phyloP scores from a whole-genome alignment of 2,113 vertebrate species.

The Sinocyclocheilus anophthalmus region DNA sequence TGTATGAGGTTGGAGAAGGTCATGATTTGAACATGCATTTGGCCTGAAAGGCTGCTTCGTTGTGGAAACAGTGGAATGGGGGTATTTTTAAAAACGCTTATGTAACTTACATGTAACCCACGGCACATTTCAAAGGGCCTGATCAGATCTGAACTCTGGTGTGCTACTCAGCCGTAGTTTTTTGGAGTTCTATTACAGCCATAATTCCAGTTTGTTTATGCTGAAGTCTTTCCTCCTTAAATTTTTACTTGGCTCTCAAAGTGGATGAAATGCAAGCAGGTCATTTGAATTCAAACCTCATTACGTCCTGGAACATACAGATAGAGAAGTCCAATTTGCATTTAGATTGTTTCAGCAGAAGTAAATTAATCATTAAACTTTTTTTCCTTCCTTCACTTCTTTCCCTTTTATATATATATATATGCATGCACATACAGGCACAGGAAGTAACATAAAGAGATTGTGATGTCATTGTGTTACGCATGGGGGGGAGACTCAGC shows the following conservation, averaged over 20 bases:
- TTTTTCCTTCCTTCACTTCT: constrained; percentile 17
- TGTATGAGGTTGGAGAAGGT: not conserved
- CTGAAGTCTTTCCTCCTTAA: constrained; percentile 65
- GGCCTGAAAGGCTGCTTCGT: not conserved
- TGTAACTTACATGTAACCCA: constrained; percentile 1
- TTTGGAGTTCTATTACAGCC: constrained; percentile 23
- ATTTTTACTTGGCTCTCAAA: constrained; percentile 71
- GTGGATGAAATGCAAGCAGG: constrained; percentile 70
- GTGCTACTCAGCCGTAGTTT: not conserved
- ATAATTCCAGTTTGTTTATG: constrained; percentile 69
- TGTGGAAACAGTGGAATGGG: not conserved
- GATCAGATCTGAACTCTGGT: constrained; percentile 26
- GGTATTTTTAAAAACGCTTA: not conserved
- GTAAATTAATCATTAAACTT: constrained; percentile 78
- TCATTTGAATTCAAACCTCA: constrained; percentile 79
- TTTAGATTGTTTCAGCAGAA: constrained; percentile 81
- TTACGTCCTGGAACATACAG: constrained; percentile 71
- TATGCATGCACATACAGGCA: constrained; percentile 42
- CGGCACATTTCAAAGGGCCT: not conserved
- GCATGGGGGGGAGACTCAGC: too few species aligned
- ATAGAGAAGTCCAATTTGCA: constrained; percentile 75
- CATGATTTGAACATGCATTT: not conserved
- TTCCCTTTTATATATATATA: not conserved
- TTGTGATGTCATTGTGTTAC: not conserved
- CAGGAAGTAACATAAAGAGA: not conserved